Conservation (phyloP, 2,888 invertebrate genomes). For the Plebejus argus region DNA sequence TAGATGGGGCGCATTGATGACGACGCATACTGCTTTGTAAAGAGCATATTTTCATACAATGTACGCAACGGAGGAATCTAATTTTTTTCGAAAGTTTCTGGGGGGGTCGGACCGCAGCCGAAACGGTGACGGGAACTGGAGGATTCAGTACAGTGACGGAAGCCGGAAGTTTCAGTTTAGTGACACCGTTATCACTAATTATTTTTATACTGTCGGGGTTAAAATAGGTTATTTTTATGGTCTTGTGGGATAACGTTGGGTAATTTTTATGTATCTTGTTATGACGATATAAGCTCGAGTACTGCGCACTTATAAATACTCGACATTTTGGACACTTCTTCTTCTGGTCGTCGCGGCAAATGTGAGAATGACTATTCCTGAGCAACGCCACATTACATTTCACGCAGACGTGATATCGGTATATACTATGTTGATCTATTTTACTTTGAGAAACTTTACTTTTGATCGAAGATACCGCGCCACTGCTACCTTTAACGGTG, state of each 20-base stretch:
- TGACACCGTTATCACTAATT: neutral
- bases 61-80: neutral
- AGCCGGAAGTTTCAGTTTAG: neutral
- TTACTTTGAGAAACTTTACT: neutral
- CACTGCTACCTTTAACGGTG: neutral
- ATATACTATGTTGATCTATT: neutral
- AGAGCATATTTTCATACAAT: neutral
- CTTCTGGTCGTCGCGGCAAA: constrained; percentile 25
- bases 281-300: constrained; percentile 30
- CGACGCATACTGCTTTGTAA: neutral
- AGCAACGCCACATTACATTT: constrained; percentile 35
- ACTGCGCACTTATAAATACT: constrained; percentile 28
- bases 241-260: constrained; percentile 35
- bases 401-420: constrained; percentile 38
- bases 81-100: neutral
- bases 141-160: neutral
- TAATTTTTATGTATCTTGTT: constrained; percentile 33
- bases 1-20: neutral
- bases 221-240: constrained; percentile 33
- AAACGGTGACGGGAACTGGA: neutral
- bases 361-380: constrained; percentile 26
- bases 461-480: neutral
- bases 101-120: neutral
- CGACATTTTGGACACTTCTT: constrained; percentile 39
- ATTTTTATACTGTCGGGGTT: constrained; percentile 21